These are phyloP conservation scores for Peromyscus californicus DNA, from an alignment of 2,113 vertebrate genomes.

Conservation along the genomic window DNA sequence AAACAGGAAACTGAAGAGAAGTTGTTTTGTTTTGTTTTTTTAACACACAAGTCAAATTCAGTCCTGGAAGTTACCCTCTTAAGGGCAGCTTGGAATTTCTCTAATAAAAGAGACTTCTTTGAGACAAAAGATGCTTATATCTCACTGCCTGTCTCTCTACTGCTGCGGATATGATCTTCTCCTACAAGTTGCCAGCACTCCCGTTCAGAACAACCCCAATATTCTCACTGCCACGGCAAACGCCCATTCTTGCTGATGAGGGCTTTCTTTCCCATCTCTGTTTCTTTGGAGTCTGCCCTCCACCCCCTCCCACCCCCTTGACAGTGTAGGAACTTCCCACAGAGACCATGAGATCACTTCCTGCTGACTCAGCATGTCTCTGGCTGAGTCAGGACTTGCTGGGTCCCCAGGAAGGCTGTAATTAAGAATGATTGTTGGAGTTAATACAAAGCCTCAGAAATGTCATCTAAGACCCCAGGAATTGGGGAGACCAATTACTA, in stretches of 20 bases:
- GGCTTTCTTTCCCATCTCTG: constrained; percentile 6
- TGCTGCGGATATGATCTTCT: neutral
- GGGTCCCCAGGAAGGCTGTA: neutral
- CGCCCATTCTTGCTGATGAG: neutral
- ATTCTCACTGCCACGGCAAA: neutral
- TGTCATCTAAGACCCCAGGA: neutral
- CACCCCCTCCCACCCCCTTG: neutral
- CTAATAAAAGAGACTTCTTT: neutral
- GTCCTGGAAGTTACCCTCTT: neutral
- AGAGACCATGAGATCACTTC: constrained; percentile 56
- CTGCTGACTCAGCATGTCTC: neutral
- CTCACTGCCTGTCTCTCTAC: neutral
- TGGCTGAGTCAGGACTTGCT: neutral
- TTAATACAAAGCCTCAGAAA: constrained; percentile 39
- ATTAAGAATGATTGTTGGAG: constrained; percentile 47
- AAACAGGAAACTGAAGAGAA: constrained; percentile 52
- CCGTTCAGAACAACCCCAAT: neutral
- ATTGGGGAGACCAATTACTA: neutral
- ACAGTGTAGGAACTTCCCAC: constrained; percentile 34
- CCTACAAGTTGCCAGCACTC: neutral
- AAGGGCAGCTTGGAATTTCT: neutral
- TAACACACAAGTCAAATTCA: constrained; percentile 38
- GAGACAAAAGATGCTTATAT: neutral
- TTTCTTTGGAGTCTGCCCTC: neutral
- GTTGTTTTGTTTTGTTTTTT: neutral